Conservation (phyloP, 2,888 invertebrate species). For the Yponomeuta plumbellus region DNA sequence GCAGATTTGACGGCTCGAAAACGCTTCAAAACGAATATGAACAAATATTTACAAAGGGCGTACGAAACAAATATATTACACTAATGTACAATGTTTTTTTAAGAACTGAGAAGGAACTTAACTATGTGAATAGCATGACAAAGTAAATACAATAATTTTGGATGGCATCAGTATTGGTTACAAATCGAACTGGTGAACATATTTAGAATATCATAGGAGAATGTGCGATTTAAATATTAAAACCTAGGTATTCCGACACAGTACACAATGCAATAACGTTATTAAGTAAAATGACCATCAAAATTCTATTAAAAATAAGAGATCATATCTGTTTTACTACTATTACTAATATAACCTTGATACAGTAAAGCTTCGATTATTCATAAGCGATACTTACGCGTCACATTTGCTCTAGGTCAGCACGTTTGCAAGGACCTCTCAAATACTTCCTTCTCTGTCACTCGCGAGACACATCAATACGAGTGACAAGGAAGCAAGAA, state of each 20-base stretch:
- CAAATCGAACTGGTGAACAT: slow-evolving; percentile 20
- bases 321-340: slow-evolving; percentile 69
- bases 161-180: slow-evolving; percentile 51
- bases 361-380: slow-evolving; percentile 65
- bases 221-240: slow-evolving; percentile 47
- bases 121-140: slow-evolving; percentile 33
- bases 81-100: slow-evolving; percentile 47
- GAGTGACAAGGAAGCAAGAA: not conserved
- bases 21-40: slow-evolving; percentile 11
- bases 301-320: slow-evolving; percentile 73
- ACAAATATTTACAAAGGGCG: slow-evolving; percentile 6
- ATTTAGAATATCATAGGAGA: slow-evolving; percentile 36
- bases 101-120: slow-evolving; percentile 18
- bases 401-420: slow-evolving; percentile 13
- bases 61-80: slow-evolving; percentile 42
- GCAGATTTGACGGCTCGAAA: not conserved
- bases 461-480: not conserved
- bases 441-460: not conserved
- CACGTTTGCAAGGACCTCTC: not conserved
- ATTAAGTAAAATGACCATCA: slow-evolving; percentile 75
- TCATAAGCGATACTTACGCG: slow-evolving; percentile 51
- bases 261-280: slow-evolving; percentile 60
- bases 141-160: slow-evolving; percentile 36
- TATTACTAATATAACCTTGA: slow-evolving; percentile 68
- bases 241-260: slow-evolving; percentile 42